phyloP scores from a whole-genome alignment of 1,140 invertebrate genomes.

The Micrasema longulum region DNA sequence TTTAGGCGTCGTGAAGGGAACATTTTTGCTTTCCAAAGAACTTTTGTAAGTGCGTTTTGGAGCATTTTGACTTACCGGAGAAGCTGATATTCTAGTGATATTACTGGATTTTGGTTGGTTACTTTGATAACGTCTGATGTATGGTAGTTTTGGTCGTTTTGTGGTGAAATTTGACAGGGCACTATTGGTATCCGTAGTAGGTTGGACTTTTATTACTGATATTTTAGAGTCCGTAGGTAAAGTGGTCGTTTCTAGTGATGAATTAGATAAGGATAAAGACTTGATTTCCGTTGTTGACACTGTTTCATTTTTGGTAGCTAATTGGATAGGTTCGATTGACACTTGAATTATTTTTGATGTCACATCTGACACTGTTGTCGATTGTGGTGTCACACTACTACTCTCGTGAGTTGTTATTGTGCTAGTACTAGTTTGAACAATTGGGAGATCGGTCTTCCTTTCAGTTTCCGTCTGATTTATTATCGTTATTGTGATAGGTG shows the following conservation, averaged over 20 bases:
- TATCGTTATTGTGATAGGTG: conserved; percentile 60
- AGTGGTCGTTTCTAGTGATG: conserved; percentile 46
- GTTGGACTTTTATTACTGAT: conserved; percentile 39
- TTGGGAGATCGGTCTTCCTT: conserved; percentile 23
- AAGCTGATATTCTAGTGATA: conserved; percentile 41
- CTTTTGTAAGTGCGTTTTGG: conserved; percentile 28
- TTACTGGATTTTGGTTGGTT: conserved; percentile 60
- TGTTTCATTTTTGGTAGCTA: conserved; percentile 50
- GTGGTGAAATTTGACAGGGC: conserved; percentile 60
- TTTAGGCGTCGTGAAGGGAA: conserved; percentile 57
- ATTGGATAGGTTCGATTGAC: conserved; percentile 53
- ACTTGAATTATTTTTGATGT: conserved; percentile 52
- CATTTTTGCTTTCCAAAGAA: conserved; percentile 42
- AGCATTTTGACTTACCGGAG: conserved; percentile 41
- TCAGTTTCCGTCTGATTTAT: conserved; percentile 54
- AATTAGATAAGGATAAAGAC: conserved; percentile 46
- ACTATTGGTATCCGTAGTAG: conserved; percentile 40
- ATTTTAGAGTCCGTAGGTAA: conserved; percentile 23
- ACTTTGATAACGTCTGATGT: conserved; percentile 60
- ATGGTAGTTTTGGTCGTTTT: conserved; percentile 61
- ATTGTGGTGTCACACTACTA: conserved; percentile 42
- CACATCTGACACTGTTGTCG: conserved; percentile 57
- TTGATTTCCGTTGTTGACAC: conserved; percentile 57
- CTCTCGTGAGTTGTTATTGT: conserved; percentile 57
- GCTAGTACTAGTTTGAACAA: conserved; percentile 56